Base-by-base conservation (phyloP, 2,113 vertebrate species). In the Sapajus apella region DNA sequence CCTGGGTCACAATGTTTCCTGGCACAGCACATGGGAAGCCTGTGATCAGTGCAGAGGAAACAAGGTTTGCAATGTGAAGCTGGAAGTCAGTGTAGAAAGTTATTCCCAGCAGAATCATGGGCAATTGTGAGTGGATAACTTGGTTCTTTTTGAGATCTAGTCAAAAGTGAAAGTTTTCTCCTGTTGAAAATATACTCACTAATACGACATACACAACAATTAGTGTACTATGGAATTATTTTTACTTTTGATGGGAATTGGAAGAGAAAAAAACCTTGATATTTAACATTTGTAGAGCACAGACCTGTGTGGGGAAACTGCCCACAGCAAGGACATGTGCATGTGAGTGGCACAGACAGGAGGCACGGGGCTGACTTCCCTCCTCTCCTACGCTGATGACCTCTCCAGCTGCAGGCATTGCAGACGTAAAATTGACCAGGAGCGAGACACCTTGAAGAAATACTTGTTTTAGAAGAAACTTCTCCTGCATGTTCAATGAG, bases 301-400 rank as follows among this genome's bases (percentile, higher is more conserved):
- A 25, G 25, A 52, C 43, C 25, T 50, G 4, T 30, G 8, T 18
- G 37, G 40, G 37, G 11, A 61, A 50, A 84, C 68, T 37, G 13
- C 32, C 6, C 68, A 37, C 40, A 23, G 55, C 23, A 75, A 37
- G 21, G 40, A 58, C 21, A n/a, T 20, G 0, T 0, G 17, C 9
- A 4, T 68, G 35, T 35, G 27, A 68, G 27, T 14, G 32, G 43
- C 52, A 61, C 21, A 37, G 32, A 37, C 37, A 50, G 16, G 37
- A 64, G 27, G 61, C 61, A 13, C 61, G 61, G 12, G 61, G n/a
- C 50, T 8, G 9, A n/a, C 30, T 9, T 82, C 61, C 61, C 37
- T 72, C 37, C 17, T 14, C 5, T 20, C 14, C 10, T 8, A 8
- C 25, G 14, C 0, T 2, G 27, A 13, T 9, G 27, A 83, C n/a